Percentiles rank a stretch among this genome's conserved stretches.
Conservation (phyloP, 1,140 invertebrate genomes). For the Drosophila mauritiana region DNA sequence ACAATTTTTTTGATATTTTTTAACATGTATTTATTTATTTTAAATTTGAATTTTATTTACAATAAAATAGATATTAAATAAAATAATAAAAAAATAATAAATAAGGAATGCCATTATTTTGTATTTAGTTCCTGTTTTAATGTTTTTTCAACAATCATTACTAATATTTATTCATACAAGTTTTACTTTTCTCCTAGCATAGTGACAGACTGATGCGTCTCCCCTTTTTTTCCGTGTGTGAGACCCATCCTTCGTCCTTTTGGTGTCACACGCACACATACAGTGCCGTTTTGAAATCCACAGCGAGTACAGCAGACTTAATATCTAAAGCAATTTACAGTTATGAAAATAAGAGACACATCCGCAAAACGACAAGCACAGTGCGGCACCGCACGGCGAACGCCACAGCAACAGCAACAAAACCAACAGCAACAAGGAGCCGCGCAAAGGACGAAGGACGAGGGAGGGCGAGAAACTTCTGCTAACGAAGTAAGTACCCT, state of each 20-base stretch:
- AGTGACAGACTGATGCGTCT: neutral
- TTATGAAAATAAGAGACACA: conserved; percentile 84
- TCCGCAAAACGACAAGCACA: conserved; percentile 79
- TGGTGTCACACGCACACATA: conserved; percentile 7
- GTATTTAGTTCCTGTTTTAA: too few relatives aligned
- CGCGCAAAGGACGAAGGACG: neutral
- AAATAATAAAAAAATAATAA: too few relatives aligned
- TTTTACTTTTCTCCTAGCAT: too few relatives aligned
- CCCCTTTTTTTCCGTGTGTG: neutral
- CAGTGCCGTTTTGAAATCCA: conserved; percentile 28
- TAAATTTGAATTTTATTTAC: too few relatives aligned
- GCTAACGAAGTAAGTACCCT: conserved; percentile 84
- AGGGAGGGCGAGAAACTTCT: conserved; percentile 69
- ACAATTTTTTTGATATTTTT: too few relatives aligned
- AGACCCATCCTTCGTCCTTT: neutral
- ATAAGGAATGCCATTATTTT: too few relatives aligned
- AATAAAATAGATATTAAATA: too few relatives aligned
- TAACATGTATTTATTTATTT: too few relatives aligned
- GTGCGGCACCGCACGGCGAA: conserved; percentile 36
- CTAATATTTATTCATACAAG: too few relatives aligned
- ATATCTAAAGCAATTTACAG: conserved; percentile 85
- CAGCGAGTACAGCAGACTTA: conserved; percentile 68
- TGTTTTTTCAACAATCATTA: too few relatives aligned
- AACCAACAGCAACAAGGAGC: conserved; percentile 26
- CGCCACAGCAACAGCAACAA: conserved; percentile 16